Conservation (phyloP, 1,140 invertebrate species). For the Pseudomyrmex cubaensis region DNA sequence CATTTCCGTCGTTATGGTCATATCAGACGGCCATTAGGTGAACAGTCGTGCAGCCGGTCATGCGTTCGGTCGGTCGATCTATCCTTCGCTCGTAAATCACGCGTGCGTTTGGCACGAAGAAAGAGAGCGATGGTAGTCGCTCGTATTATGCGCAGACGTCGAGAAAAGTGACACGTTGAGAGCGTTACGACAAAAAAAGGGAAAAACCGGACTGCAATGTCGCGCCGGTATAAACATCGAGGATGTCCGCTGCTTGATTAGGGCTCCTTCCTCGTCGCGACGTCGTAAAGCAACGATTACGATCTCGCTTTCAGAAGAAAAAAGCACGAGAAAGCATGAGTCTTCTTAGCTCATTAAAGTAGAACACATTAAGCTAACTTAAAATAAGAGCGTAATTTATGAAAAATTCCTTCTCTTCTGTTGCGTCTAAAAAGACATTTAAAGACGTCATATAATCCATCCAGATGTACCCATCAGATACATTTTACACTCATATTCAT, state of each 20-base stretch:
- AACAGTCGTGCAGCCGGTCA: conserved; percentile 14
- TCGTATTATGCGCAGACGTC: conserved; percentile 68
- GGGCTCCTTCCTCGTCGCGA: conserved; percentile 63
- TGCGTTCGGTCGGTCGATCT: conserved; percentile 61
- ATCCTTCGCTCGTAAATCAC: conserved; percentile 79
- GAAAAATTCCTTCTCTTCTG: conserved; percentile 1
- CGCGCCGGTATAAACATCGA: conserved; percentile 80
- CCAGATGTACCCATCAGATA: background rate
- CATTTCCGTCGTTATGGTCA: conserved; percentile 45
- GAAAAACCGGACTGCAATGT: conserved; percentile 9
- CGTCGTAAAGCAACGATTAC: conserved; percentile 68
- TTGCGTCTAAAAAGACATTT: background rate
- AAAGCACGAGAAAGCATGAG: conserved; percentile 7
- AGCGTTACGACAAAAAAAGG: conserved; percentile 77
- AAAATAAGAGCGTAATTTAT: conserved; percentile 34
- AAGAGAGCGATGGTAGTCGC: conserved; percentile 69
- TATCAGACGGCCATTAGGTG: conserved; percentile 39
- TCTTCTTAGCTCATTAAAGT: conserved; percentile 17
- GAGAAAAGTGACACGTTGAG: conserved; percentile 79
- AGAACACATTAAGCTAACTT: background rate
- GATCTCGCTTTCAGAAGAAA: conserved; percentile 64
- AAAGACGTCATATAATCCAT: conserved; percentile 16
- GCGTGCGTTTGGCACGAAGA: conserved; percentile 61
- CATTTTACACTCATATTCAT: background rate
- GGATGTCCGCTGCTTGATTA: conserved; percentile 68